Conservation (phyloP, 2,113 vertebrate species). For the Phodopus roborovskii region DNA sequence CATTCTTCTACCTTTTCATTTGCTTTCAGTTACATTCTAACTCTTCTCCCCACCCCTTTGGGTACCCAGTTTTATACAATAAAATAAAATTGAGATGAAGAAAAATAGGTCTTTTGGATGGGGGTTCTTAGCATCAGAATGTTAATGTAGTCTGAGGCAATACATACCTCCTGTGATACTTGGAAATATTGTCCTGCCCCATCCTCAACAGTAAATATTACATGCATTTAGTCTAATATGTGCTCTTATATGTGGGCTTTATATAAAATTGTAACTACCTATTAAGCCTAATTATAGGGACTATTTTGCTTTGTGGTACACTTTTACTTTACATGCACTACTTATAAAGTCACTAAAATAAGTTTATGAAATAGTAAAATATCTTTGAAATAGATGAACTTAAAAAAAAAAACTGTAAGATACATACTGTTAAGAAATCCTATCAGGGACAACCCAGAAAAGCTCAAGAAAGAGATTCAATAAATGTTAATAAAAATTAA, state of each 20-base stretch:
- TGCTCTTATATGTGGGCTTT: background rate
- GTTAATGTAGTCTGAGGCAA: background rate
- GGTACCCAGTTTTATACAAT: background rate
- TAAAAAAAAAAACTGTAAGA: background rate
- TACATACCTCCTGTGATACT: background rate
- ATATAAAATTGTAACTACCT: background rate
- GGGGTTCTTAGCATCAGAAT: background rate
- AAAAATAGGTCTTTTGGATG: background rate
- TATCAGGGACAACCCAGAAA: background rate
- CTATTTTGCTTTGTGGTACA: background rate
- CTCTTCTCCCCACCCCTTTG: background rate
- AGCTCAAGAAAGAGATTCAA: background rate
- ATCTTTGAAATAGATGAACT: background rate
- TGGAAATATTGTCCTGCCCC: background rate
- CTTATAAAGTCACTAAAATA: background rate
- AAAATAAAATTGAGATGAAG: background rate
- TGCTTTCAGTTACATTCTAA: background rate
- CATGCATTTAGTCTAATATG: background rate
- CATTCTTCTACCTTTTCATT: background rate
- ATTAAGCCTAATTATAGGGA: background rate
- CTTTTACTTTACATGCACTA: background rate
- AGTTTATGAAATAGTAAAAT: slow-evolving; percentile 38
- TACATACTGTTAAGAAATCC: background rate
- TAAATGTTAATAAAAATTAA: background rate
- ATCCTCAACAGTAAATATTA: background rate